Evolutionary conservation across 2,797 vertebrate species (phyloP), one percentile per base, ranked within the genome.

Genomic region (Coregonus sp.): DNA sequence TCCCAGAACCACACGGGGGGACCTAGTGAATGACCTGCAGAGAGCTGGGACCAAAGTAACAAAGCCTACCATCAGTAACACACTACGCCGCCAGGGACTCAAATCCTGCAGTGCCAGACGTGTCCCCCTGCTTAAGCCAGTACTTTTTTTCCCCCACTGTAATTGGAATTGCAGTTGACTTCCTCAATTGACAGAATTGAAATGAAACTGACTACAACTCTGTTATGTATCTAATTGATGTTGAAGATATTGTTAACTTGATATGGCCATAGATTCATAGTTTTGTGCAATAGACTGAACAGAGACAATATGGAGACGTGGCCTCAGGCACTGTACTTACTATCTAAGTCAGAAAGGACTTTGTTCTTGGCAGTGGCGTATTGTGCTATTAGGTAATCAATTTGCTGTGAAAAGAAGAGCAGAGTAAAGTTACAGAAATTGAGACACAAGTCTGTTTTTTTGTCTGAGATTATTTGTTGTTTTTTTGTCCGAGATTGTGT

Each of bases 291-390:
- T 11, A 63, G 2, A 63, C 20, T 47, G 40, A n/a, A 59, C 15
- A 52, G 20, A 25, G 7, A 59, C 11, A 75, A 16, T 79, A 40
- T 18, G 71, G 25, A 70, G 51, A 81, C 37, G 37, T 61, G 65
- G 59, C 14, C 37, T 35, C 63, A 80, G 63, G 31, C 81, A 31
- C 51, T 78, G 59, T 90, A 97, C 98, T 97, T 92, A 99, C 98
- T 94, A 83, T 97, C 94, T 80, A 99, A 94, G 90, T 99, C 97
- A 54, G 92, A 94, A 79, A 97, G 88, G 37, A 96, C 96, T 89
- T 93, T 96, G 77, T 95, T 92, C 93, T 96, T 98, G 74, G 96
- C 95, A 1, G 91, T 95, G 84, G 93, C 93, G 72, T 96, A 99
- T 78, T 97, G 96, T 78, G 84, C 93, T 89, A 96, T 87, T 75